phyloP scores from a whole-genome alignment of 2,888 invertebrate genomes.

The Scaptomyza polygonia region DNA sequence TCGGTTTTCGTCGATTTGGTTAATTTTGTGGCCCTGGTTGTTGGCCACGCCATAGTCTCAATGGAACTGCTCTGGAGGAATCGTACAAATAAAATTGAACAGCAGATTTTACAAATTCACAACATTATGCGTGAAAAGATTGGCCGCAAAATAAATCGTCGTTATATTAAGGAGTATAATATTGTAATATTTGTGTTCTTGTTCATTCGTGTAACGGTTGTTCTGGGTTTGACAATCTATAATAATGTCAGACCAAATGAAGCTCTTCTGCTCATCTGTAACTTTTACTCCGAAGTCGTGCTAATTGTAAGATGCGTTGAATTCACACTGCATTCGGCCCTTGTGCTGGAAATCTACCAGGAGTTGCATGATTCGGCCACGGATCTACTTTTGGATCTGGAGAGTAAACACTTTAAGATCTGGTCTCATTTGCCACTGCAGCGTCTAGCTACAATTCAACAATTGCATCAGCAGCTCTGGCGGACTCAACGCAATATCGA shows the following conservation, averaged over 20 bases:
- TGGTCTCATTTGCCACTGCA: constrained; percentile 5
- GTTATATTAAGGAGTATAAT: constrained; percentile 1
- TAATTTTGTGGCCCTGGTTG: constrained; percentile 32
- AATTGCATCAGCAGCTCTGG: constrained; percentile 60
- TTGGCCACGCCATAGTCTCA: constrained; percentile 27
- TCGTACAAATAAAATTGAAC: constrained; percentile 19
- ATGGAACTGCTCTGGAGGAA: constrained; percentile 41
- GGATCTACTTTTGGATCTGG: constrained; percentile 5
- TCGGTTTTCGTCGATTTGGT: constrained; percentile 26
- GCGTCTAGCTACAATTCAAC: constrained; percentile 42
- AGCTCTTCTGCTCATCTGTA: constrained; percentile 12
- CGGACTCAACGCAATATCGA: constrained; percentile 50
- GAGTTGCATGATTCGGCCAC: constrained; percentile 23
- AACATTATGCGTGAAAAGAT: constrained; percentile 15
- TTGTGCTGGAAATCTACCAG: constrained; percentile 33
- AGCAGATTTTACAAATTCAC: constrained; percentile 18
- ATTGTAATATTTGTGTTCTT: constrained; percentile 9
- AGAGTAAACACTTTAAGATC: constrained; percentile 11
- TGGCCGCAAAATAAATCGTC: constrained; percentile 19
- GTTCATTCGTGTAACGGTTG: constrained; percentile 16
- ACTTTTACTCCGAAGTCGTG: constrained; percentile 55
- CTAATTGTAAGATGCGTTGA: constrained; percentile 56
- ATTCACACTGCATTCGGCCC: constrained; percentile 42
- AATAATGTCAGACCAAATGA: background rate
- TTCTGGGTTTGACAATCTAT: constrained; percentile 14